Evolutionary conservation across 2,113 vertebrate species (phyloP), one percentile per base, ranked within the genome.

Genomic region (Sardina pilchardus): DNA sequence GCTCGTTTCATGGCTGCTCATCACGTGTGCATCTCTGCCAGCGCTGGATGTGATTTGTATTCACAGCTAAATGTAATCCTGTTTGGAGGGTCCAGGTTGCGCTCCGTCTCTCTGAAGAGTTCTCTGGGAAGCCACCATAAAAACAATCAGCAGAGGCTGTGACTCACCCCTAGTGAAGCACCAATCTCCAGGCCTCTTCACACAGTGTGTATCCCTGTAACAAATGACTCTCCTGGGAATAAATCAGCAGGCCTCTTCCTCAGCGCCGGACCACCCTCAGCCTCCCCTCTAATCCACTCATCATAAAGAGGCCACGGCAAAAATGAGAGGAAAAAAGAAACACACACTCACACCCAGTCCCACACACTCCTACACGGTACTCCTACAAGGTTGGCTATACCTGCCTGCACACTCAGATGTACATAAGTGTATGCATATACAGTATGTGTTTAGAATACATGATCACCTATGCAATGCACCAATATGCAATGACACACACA

Each of bases 141-240:
- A 92, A 91, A 90, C 88, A 88, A 86, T 85, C 86, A 47, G 63
- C 19, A 83, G 87, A 86, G 85, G 85, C 63, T 82, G 82, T 83
- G 89, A 91, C 82, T 91, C 91, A 89, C 86, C 81, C 59, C 83
- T 78, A 86, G 59, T 67, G 59, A 67, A 90, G 89, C 83, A 87
- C 84, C 85, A 63, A 86, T 91, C 86, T 88, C 83, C 78, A 56
- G 6, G 39, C 19, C 26, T 45, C 44, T 67, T 67, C 67, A 50
- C 84, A 21, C 14, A 21, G 67, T 34, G 44, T 30, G 21, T 3
- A 78, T 59, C 82, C 39, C 36, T 36, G 71, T 48, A 48, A 26
- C 89, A 90, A 90, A 88, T 87, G 81, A 86, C 85, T 84, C 88
- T 88, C 86, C 84, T 50, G 87, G 88, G 89, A 82, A 81, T 86